Conservation (phyloP, 2,888 invertebrate species). For the Drosophila barbarae region DNA sequence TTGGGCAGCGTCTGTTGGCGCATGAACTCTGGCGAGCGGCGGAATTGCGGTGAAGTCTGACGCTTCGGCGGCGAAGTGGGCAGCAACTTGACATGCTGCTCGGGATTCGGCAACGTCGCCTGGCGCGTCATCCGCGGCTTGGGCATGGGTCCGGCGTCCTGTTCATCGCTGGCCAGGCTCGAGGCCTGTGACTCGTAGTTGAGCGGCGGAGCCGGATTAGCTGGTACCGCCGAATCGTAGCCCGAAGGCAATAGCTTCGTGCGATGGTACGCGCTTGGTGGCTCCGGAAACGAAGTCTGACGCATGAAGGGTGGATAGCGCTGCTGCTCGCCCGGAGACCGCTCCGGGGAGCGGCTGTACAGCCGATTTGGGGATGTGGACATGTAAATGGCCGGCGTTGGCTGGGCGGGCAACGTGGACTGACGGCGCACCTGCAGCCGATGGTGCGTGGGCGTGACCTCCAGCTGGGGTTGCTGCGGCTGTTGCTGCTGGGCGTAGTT, state of each 20-base stretch:
- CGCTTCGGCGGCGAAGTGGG: slow-evolving; percentile 80
- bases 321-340: slow-evolving; percentile 75
- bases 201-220: slow-evolving; percentile 42
- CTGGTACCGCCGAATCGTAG: not conserved
- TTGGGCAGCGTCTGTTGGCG: slow-evolving; percentile 79
- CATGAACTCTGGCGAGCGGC: slow-evolving; percentile 78
- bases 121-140: slow-evolving; percentile 77
- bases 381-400: slow-evolving; percentile 71
- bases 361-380: slow-evolving; percentile 78
- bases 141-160: slow-evolving; percentile 51
- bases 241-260: slow-evolving; percentile 74
- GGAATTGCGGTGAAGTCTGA: slow-evolving; percentile 78
- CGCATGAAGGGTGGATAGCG: slow-evolving; percentile 78
- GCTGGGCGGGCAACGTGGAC: slow-evolving; percentile 76
- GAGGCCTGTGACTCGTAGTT: slow-evolving; percentile 64
- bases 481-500: slow-evolving; percentile 62
- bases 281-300: slow-evolving; percentile 78
- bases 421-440: slow-evolving; percentile 78
- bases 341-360: slow-evolving; percentile 78
- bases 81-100: slow-evolving; percentile 78
- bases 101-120: slow-evolving; percentile 79
- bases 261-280: slow-evolving; percentile 61
- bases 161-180: slow-evolving; percentile 62
- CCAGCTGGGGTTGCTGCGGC: slow-evolving; percentile 56
- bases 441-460: slow-evolving; percentile 66